Conservation (phyloP, 2,888 invertebrate species). For the Cantharis flavilabris region DNA sequence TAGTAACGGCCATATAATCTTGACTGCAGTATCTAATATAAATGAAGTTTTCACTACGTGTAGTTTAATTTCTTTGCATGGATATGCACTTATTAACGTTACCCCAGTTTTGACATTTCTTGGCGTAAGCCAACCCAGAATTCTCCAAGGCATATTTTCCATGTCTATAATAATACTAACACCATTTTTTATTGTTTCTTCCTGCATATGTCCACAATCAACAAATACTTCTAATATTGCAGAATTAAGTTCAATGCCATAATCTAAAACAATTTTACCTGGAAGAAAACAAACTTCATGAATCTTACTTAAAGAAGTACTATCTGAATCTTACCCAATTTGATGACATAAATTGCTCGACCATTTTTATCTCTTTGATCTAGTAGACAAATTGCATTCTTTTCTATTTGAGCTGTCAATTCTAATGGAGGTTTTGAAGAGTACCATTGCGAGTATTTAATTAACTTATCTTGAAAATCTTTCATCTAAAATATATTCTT, state of each 20-base stretch:
- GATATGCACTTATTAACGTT: conserved; percentile 41
- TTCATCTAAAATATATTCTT: not conserved
- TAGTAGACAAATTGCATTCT: conserved; percentile 46
- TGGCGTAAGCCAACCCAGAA: conserved; percentile 50
- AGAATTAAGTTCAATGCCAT: not conserved
- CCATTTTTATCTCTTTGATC: conserved; percentile 48
- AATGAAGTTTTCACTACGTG: conserved; percentile 48
- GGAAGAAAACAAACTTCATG: not conserved
- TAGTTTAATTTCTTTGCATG: conserved; percentile 45
- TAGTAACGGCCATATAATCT: conserved; percentile 48
- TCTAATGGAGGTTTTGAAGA: conserved; percentile 41
- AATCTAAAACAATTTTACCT: not conserved
- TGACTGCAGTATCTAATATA: conserved; percentile 42
- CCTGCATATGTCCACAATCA: not conserved
- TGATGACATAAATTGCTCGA: conserved; percentile 45
- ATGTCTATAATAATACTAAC: conserved; percentile 51
- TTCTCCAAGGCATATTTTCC: conserved; percentile 40
- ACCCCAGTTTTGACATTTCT: conserved; percentile 41
- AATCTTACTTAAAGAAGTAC: not conserved
- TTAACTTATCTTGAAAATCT: conserved; percentile 29
- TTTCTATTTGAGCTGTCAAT: conserved; percentile 42
- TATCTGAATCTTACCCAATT: not conserved
- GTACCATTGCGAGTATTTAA: conserved; percentile 49
- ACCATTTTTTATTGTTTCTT: conserved; percentile 40
- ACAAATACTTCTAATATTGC: not conserved